These are phyloP conservation scores for Pseudococcus longispinus DNA, from an alignment of 2,888 invertebrate genomes.

Conservation along the genomic window DNA sequence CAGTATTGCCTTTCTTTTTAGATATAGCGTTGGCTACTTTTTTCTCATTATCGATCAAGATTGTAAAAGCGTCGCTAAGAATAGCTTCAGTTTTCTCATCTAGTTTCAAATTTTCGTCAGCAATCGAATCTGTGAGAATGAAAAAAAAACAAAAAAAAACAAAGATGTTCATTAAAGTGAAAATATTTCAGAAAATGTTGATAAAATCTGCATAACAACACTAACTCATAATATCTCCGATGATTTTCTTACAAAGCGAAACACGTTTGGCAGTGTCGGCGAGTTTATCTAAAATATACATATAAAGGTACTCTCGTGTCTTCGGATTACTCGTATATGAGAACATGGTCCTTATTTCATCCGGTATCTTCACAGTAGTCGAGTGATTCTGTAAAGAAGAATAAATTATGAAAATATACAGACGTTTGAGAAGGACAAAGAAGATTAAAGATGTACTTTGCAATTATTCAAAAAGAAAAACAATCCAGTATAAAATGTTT, in stretches of 20 bases:
- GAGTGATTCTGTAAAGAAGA: constrained; percentile 34
- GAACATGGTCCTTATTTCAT: constrained; percentile 47
- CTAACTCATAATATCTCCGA: constrained; percentile 47
- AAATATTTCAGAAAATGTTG: not conserved
- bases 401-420: not conserved
- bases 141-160: not conserved
- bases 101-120: constrained; percentile 33
- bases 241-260: constrained; percentile 41
- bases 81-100: constrained; percentile 48
- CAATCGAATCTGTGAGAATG: constrained; percentile 30
- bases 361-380: constrained; percentile 47
- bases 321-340: constrained; percentile 47
- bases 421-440: not conserved
- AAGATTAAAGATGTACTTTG: constrained; percentile 14
- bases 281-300: constrained; percentile 50
- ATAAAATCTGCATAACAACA: not conserved
- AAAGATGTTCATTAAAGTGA: not conserved
- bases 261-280: constrained; percentile 25
- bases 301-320: constrained; percentile 44
- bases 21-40: constrained; percentile 48
- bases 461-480: constrained; percentile 52
- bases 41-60: constrained; percentile 47
- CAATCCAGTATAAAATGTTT: constrained; percentile 43
- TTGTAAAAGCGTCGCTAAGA: constrained; percentile 42
- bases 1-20: not conserved